Evolutionary conservation across 2,113 vertebrate genomes (phyloP).

Genomic region (Callocephalon fimbriatum): DNA sequence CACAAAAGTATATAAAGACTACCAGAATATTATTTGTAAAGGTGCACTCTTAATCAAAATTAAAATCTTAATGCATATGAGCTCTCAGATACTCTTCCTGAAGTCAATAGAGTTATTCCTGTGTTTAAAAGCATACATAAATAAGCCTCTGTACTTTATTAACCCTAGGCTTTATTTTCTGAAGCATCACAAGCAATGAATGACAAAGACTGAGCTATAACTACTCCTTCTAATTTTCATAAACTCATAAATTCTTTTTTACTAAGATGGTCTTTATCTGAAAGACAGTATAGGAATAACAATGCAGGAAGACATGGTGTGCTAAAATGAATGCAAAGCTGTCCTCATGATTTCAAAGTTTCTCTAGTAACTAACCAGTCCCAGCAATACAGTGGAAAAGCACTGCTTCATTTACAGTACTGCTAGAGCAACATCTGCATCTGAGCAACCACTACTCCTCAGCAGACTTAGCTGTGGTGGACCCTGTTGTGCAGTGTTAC

Average conservation of each 20-base stretch:
- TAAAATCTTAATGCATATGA: not conserved
- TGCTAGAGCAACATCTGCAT: not conserved
- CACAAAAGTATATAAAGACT: not conserved
- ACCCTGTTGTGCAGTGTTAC: not conserved
- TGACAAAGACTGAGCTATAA: not conserved
- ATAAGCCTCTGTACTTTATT: not conserved
- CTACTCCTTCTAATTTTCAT: not conserved
- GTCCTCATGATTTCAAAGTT: not conserved
- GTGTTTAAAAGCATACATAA: not conserved
- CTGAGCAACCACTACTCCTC: not conserved
- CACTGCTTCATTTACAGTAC: not conserved
- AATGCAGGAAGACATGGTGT: not conserved
- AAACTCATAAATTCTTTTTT: not conserved
- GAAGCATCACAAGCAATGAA: not conserved
- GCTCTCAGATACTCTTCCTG: not conserved
- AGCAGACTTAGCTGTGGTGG: not conserved
- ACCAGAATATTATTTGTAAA: not conserved
- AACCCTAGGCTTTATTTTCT: not conserved
- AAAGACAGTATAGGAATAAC: not conserved
- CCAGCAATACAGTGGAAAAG: not conserved
- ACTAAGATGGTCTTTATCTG: not conserved
- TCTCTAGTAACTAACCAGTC: not conserved
- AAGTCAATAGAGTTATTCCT: not conserved
- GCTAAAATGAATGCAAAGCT: not conserved
- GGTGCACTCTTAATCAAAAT: not conserved